phyloP scores from a whole-genome alignment of 1,140 invertebrate genomes.

The Nephila pilipes region DNA sequence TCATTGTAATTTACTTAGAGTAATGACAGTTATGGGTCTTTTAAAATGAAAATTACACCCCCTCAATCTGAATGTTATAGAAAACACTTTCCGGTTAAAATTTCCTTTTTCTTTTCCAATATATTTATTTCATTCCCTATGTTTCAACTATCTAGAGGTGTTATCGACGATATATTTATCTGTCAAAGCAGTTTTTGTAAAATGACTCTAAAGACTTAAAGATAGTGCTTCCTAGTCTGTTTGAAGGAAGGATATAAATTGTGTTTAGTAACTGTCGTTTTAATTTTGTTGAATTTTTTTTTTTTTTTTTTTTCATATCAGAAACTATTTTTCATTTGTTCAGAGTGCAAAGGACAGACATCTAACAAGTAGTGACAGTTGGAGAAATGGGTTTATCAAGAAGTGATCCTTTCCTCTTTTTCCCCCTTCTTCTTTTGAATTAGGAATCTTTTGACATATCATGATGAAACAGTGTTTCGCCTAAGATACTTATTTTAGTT shows the following conservation, averaged over 20 bases:
- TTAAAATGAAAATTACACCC: background rate
- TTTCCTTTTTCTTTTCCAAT: background rate
- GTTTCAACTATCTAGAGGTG: conserved; percentile 33
- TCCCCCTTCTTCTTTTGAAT: background rate
- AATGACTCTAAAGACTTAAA: conserved; percentile 64
- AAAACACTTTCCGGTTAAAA: conserved; percentile 32
- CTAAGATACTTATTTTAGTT: background rate
- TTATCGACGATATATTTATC: conserved; percentile 66
- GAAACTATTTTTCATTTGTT: conserved; percentile 57
- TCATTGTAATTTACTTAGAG: too few species aligned
- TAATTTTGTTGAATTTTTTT: conserved; percentile 39
- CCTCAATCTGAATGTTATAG: background rate
- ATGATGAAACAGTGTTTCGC: conserved; percentile 9
- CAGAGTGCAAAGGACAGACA: background rate
- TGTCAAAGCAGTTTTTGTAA: conserved; percentile 53
- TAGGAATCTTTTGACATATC: background rate
- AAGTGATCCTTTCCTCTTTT: background rate
- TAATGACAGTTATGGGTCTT: too few species aligned
- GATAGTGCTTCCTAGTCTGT: conserved; percentile 20
- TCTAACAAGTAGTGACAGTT: conserved; percentile 18
- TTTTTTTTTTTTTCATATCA: conserved; percentile 10
- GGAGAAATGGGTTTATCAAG: conserved; percentile 37
- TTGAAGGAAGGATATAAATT: conserved; percentile 42
- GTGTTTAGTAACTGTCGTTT: conserved; percentile 62
- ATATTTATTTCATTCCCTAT: conserved; percentile 15